Percentiles rank a stretch among this genome's conserved stretches.
phyloP scores from a whole-genome alignment of 2,113 vertebrate species.

The Arothron firmamentum region DNA sequence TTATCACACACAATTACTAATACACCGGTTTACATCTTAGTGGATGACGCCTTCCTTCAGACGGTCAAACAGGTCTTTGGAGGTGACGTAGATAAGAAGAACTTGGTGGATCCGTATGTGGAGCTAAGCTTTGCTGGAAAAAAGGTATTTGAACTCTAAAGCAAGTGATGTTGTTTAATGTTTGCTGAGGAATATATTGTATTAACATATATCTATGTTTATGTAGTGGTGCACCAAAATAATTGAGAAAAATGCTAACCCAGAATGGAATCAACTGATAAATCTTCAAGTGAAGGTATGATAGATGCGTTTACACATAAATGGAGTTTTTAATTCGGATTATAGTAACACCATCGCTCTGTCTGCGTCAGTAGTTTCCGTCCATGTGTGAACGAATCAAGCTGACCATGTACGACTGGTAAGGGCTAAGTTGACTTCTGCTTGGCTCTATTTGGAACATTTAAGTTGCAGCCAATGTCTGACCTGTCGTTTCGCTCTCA shows the following conservation, averaged over 20 bases:
- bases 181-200: background rate
- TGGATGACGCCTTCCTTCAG: slow-evolving; percentile 93
- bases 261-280: slow-evolving; percentile 93
- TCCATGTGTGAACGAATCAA: slow-evolving; percentile 95
- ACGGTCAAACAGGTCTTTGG: slow-evolving; percentile 90
- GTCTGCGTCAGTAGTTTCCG: slow-evolving; percentile 82
- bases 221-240: slow-evolving; percentile 85
- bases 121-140: slow-evolving; percentile 96
- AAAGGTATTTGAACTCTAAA: slow-evolving; percentile 75
- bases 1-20: too few species aligned
- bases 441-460: background rate
- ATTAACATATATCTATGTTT: slow-evolving; percentile 1
- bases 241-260: slow-evolving; percentile 95
- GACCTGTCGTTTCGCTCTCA: slow-evolving; percentile 4
- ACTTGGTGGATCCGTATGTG: slow-evolving; percentile 95
- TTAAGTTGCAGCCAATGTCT: background rate
- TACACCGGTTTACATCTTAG: slow-evolving; percentile 63
- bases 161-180: background rate
- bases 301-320: background rate
- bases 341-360: slow-evolving; percentile 5
- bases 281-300: slow-evolving; percentile 91
- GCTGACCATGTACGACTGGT: slow-evolving; percentile 91
- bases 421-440: slow-evolving; percentile 30
- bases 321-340: background rate
- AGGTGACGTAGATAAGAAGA: slow-evolving; percentile 87